phyloP scores from a whole-genome alignment of 2,797 vertebrate genomes.

The Apogon hyalosoma region DNA sequence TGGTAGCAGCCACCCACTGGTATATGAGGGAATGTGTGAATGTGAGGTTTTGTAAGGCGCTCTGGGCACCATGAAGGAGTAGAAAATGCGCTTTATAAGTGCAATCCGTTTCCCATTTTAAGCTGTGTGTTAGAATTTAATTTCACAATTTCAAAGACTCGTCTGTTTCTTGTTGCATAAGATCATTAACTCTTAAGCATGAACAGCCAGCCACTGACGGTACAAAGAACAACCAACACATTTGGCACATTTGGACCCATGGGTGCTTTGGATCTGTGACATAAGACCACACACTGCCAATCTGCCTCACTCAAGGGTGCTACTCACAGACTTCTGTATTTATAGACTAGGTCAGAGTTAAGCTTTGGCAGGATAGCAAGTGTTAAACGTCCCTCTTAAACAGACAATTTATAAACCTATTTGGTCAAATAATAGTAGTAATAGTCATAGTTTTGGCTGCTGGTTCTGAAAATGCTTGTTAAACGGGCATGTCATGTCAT shows the following conservation, averaged over 20 bases:
- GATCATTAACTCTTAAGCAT: conserved; percentile 39
- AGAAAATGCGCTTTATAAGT: too few species aligned
- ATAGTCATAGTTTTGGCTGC: background rate
- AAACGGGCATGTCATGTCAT: background rate
- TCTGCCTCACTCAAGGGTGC: background rate
- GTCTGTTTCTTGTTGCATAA: conserved; percentile 38
- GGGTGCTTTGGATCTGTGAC: conserved; percentile 34
- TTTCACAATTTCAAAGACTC: conserved; percentile 10
- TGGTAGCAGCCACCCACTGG: too few species aligned
- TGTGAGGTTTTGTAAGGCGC: too few species aligned
- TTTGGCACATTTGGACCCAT: conserved; percentile 41
- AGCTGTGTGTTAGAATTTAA: too few species aligned
- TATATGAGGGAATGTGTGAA: too few species aligned
- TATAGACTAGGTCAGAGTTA: conserved; percentile 6
- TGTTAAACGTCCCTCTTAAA: background rate
- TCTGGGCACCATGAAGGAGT: too few species aligned
- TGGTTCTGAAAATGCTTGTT: background rate
- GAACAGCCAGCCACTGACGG: conserved; percentile 37
- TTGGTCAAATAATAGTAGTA: background rate
- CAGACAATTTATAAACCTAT: too few species aligned
- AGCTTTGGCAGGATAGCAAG: conserved; percentile 15
- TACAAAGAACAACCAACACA: conserved; percentile 32
- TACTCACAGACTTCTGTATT: conserved; percentile 18
- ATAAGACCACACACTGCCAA: conserved; percentile 26
- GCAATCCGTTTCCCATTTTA: too few species aligned